phyloP scores from a whole-genome alignment of 2,113 vertebrate species.

The Ochotona princeps region DNA sequence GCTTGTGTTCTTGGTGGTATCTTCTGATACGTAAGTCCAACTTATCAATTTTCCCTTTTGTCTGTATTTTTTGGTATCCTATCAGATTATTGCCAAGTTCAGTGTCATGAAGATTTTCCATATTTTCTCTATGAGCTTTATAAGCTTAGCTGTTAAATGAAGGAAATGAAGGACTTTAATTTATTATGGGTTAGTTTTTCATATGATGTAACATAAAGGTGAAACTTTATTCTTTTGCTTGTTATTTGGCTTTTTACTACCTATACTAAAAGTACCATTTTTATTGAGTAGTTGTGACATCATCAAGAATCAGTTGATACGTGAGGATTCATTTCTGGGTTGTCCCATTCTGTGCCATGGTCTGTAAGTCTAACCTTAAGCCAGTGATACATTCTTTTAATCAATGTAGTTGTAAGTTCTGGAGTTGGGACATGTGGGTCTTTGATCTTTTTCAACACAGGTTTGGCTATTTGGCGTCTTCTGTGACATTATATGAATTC shows the following conservation, averaged over 20 bases:
- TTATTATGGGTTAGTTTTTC: background rate
- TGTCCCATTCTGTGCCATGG: background rate
- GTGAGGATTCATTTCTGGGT: background rate
- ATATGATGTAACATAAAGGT: background rate
- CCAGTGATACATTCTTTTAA: background rate
- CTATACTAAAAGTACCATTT: background rate
- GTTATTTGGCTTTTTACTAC: background rate
- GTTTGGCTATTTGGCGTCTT: background rate
- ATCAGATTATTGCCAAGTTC: slow-evolving; percentile 5
- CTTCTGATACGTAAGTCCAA: background rate
- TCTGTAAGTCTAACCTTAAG: background rate
- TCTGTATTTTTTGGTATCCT: background rate
- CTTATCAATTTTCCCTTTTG: background rate
- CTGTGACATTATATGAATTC: background rate
- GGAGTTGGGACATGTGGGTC: background rate
- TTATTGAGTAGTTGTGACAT: background rate
- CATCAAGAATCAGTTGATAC: background rate
- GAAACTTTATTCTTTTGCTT: background rate
- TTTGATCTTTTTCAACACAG: background rate
- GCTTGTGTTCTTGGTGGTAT: background rate
- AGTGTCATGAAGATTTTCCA: background rate
- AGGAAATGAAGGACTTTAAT: background rate
- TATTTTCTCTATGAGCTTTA: background rate
- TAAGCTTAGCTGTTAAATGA: slow-evolving; percentile 29
- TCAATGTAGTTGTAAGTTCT: background rate